phyloP scores from a whole-genome alignment of 2,797 vertebrate genomes.

The Champsocephalus gunnari region DNA sequence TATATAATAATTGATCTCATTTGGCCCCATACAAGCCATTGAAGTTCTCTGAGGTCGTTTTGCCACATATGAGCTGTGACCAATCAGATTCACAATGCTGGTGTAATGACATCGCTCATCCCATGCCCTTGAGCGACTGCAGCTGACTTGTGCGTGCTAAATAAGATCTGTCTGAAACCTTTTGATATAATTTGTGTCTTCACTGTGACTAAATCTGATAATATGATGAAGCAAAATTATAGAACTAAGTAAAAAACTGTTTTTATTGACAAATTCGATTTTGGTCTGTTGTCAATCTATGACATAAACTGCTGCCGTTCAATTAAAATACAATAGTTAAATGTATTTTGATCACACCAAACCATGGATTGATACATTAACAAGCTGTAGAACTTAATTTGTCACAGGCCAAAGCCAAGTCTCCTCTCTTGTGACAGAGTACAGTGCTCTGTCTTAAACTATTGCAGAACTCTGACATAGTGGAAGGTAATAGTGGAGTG shows the following conservation, averaged over 20 bases:
- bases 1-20: conserved; percentile 49
- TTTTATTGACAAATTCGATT: conserved; percentile 3
- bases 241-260: conserved; percentile 19
- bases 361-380: background rate
- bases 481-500: conserved; percentile 38
- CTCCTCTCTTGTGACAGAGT: conserved; percentile 12
- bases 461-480: conserved; percentile 30
- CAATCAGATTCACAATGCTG: conserved; percentile 67
- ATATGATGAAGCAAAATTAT: conserved; percentile 25
- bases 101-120: conserved; percentile 64
- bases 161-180: conserved; percentile 55
- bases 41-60: conserved; percentile 51
- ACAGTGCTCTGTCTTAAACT: conserved; percentile 24
- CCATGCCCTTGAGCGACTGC: conserved; percentile 55
- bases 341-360: conserved; percentile 5
- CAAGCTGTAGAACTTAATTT: background rate
- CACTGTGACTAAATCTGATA: conserved; percentile 48
- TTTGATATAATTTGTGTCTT: conserved; percentile 39
- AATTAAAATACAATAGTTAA: background rate
- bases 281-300: conserved; percentile 4
- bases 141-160: conserved; percentile 45
- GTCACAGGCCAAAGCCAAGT: background rate
- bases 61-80: conserved; percentile 67
- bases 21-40: conserved; percentile 36
- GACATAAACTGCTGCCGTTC: background rate